These are phyloP conservation scores for Aleiodes leptofemur DNA, from an alignment of 2,888 invertebrate genomes.

Conservation along the genomic window DNA sequence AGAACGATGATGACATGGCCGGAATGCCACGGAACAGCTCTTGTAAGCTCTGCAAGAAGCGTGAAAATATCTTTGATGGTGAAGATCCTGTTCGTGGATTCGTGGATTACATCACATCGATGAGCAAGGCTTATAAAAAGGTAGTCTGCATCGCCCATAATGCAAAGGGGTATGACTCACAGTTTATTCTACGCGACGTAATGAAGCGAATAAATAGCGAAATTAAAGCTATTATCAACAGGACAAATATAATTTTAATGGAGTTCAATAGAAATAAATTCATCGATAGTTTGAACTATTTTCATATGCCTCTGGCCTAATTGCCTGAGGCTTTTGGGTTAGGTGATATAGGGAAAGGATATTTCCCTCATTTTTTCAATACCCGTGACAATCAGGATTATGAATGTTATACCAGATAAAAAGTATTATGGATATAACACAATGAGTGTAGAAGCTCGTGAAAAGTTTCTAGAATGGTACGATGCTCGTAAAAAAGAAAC, in stretches of 20 bases:
- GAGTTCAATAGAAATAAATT: no score
- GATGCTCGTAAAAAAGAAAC: not conserved
- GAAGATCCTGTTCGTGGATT: no score
- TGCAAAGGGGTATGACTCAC: not conserved
- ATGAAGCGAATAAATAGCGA: no score
- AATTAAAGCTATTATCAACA: no score
- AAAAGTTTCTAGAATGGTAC: not conserved
- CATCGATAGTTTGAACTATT: constrained; percentile 9
- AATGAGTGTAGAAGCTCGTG: not conserved
- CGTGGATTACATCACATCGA: no score
- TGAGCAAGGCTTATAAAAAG: not conserved
- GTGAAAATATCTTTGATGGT: not conserved
- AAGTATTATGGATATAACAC: no score
- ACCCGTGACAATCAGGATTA: not conserved
- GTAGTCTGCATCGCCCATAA: not conserved
- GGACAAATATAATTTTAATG: no score
- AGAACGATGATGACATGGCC: not conserved
- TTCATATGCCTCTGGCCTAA: not conserved
- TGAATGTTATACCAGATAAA: not conserved
- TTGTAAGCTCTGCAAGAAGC: not conserved
- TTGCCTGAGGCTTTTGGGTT: not conserved
- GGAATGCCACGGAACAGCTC: not conserved
- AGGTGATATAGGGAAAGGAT: not conserved
- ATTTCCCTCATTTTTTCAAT: constrained; percentile 16
- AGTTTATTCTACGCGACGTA: not conserved